phyloP scores from a whole-genome alignment of 2,888 invertebrate species.

The Thereva unica region DNA sequence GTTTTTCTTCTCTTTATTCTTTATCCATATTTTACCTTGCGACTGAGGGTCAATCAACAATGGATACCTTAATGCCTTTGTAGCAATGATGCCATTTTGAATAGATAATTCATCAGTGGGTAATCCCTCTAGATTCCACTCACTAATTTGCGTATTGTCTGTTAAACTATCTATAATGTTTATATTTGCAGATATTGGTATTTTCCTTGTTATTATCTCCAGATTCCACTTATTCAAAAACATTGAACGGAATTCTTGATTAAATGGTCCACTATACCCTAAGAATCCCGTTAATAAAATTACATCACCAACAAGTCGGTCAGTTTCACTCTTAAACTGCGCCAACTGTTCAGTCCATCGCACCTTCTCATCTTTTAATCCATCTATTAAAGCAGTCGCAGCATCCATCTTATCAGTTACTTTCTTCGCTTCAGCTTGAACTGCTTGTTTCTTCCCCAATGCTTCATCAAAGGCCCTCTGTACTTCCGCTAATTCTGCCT shows the following conservation, averaged over 20 bases:
- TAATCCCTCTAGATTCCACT: conserved; percentile 88
- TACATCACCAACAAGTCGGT: conserved; percentile 82
- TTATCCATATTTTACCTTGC: conserved; percentile 91
- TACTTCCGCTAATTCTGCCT: conserved; percentile 63
- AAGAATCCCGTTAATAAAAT: conserved; percentile 80
- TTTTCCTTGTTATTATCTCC: conserved; percentile 68
- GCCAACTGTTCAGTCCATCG: conserved; percentile 88
- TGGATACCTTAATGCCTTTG: conserved; percentile 80
- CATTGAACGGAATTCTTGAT: conserved; percentile 78
- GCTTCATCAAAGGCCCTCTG: conserved; percentile 76
- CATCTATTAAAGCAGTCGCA: conserved; percentile 83
- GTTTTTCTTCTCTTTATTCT: conserved; percentile 76
- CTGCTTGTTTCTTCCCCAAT: conserved; percentile 70
- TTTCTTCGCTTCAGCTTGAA: conserved; percentile 78
- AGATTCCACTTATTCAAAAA: conserved; percentile 72
- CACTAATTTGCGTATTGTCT: conserved; percentile 83
- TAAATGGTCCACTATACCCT: conserved; percentile 89
- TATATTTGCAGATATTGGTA: conserved; percentile 77
- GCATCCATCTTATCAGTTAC: conserved; percentile 88
- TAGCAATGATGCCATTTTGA: conserved; percentile 90
- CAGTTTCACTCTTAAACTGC: conserved; percentile 80
- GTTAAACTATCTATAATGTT: conserved; percentile 77
- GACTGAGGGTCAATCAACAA: conserved; percentile 88
- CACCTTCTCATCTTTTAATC: conserved; percentile 80
- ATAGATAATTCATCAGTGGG: conserved; percentile 88